Evolutionary conservation across 2,113 vertebrate species (phyloP), one percentile per base, ranked within the genome.

Genomic region (Oreotrochilus melanogaster): DNA sequence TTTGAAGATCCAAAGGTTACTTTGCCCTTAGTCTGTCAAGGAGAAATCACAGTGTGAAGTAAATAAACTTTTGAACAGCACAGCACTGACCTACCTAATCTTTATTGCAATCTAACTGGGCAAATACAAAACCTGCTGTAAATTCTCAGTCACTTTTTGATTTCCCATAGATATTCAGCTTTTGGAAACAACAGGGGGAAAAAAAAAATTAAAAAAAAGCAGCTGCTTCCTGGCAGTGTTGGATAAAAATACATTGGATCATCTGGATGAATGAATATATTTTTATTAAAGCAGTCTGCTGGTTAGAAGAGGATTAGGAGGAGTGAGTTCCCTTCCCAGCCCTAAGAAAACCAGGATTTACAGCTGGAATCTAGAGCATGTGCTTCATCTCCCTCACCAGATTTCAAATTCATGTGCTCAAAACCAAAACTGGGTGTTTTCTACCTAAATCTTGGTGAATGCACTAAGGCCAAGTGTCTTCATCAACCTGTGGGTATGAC

Each of bases 1-100:
- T 92, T 93, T 94, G 86, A 91, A 96, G 78, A 95, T 94, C 45
- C 94, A 94, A 50, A 92, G 94, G 92, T 92, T 92, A 64, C 84
- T 33, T 70, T 92, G 88, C 89, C 89, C 92, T 94, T 48, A 79
- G 75, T 81, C 69, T 76, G 89, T 57, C 93, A 95, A 94, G 91
- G 86, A 95, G 91, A 97, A 89, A 86, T 64, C 92, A 53, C 92
- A 90, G 69, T 25, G 73, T 73, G 96, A 74, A 93, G 90, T 94
- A 94, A 97, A 96, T 95, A 92, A 95, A 96, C 69, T 84, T 94
- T 27, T 70, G 69, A 92, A 57, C 69, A 21, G 67, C 57, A 3
- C 89, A 47, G 79, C 22, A 15, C 57, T 83, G 86, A 93, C 91
- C 65, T 65, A 51, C 69, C 91, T 94, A 78, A 83, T 95, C 78